Evolutionary conservation across 1,140 invertebrate genomes (phyloP), one percentile per base, ranked within the genome.

Genomic region (Apocrypta bakeri): DNA sequence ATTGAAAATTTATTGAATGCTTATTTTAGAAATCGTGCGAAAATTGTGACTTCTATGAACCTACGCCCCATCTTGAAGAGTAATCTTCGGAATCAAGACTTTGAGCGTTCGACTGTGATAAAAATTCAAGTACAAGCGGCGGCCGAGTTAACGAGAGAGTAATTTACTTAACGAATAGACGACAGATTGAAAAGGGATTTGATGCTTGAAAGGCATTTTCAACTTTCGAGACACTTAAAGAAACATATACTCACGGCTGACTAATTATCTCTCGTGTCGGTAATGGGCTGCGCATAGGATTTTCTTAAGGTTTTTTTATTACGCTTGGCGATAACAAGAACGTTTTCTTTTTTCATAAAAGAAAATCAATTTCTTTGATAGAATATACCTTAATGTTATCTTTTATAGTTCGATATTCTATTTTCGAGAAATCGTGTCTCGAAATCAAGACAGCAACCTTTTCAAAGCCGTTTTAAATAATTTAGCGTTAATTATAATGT

Each of bases 201-300:
- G 14, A 48, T 48, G 42, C 14, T 48, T 17, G 42, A 17, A 17
- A 48, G 42, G 14, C 42, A 14, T 48, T 17, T 29, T 76, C 2
- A 21, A 27, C 24, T 76, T 76, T 64, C 14, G 27, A 76, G 56
- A 31, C 33, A 21, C 24, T 56, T 27, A 31, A 63, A 1, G n/a
- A 56, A 33, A 31, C n/a, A 17, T 63, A 27, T 76, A 48, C 64
- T 78, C 33, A 37, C 12, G n/a, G 63, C 37, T 75, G 63, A 82
- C 61, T 77, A 68, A 75, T 71, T 82, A 37, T 82, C 56, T 69
- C 61, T 68, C 31, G n/a, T 56, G 64, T 71, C 85, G 87, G 87
- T 84, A 84, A 88, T 83, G 87, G 83, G 84, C 86, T 84, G 87
- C 86, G 80, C 29, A 56, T 25, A n/a, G n/a, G 25, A 82, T 71